These are phyloP conservation scores for Gryllus longicercus DNA, from an alignment of 2,888 invertebrate genomes.

Conservation along the genomic window DNA sequence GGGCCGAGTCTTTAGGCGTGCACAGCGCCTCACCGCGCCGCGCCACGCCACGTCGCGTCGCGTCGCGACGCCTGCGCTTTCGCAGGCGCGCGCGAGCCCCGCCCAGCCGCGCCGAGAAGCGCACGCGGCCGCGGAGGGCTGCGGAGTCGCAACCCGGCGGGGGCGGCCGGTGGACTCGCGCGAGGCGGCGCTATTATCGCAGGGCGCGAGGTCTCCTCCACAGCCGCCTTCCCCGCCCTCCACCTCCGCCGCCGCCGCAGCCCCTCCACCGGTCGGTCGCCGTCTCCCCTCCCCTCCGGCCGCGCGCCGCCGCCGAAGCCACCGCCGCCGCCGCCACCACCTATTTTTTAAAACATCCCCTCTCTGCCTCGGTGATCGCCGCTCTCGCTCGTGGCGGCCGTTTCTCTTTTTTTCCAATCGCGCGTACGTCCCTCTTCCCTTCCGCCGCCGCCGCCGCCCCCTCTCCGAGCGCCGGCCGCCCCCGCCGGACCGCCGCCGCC, in stretches of 20 bases:
- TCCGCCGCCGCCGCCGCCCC: background rate
- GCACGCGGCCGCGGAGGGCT: too few species aligned
- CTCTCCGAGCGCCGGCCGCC: background rate
- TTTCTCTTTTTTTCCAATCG: slow-evolving; percentile 21
- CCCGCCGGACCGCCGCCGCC: background rate
- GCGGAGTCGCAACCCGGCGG: too few species aligned
- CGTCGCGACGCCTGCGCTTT: too few species aligned
- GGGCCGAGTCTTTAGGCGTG: too few species aligned
- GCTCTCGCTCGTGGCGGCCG: background rate
- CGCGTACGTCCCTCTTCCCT: slow-evolving; percentile 11
- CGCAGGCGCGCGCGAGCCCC: too few species aligned
- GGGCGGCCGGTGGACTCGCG: background rate
- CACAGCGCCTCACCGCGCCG: too few species aligned
- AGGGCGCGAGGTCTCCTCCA: background rate
- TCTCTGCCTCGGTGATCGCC: background rate
- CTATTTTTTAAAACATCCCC: slow-evolving; percentile 10
- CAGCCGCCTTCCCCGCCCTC: background rate
- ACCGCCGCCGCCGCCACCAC: background rate
- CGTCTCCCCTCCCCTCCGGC: background rate
- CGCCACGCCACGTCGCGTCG: too few species aligned
- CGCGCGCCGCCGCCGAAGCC: background rate
- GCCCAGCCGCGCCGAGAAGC: too few species aligned
- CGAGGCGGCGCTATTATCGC: background rate
- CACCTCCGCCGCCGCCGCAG: background rate
- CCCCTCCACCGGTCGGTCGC: too few species aligned